Conservation (phyloP, 1,140 invertebrate genomes). For the Heterodera schachtii region DNA sequence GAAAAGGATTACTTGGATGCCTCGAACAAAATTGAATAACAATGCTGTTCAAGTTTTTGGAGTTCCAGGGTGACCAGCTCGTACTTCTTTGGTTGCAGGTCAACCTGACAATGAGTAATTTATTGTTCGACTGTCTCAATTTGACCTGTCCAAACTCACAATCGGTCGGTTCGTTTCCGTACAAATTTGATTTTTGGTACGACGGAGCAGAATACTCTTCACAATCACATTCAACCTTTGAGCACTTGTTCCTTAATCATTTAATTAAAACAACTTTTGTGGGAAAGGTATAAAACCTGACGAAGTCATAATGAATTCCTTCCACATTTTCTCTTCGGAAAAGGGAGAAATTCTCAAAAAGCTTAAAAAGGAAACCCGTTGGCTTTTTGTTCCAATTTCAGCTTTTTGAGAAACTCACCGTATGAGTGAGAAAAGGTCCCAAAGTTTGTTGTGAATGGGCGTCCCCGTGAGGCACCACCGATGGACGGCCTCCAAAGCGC, state of each 20-base stretch:
- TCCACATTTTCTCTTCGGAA: slow-evolving; percentile 70
- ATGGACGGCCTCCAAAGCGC: slow-evolving; percentile 71
- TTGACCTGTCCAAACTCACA: slow-evolving; percentile 26
- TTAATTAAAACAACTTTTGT: slow-evolving; percentile 21
- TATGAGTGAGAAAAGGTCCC: slow-evolving; percentile 83
- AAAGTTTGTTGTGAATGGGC: slow-evolving; percentile 88
- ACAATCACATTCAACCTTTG: slow-evolving; percentile 57
- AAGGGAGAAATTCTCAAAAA: slow-evolving; percentile 73
- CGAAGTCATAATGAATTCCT: slow-evolving; percentile 59
- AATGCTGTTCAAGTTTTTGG: slow-evolving; percentile 42
- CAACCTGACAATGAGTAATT: slow-evolving; percentile 21
- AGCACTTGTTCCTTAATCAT: slow-evolving; percentile 13
- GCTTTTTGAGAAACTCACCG: slow-evolving; percentile 65
- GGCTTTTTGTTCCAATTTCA: background rate
- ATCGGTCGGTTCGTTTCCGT: slow-evolving; percentile 51
- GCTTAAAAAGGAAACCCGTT: slow-evolving; percentile 40
- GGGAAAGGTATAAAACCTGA: slow-evolving; percentile 25
- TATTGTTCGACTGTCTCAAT: background rate
- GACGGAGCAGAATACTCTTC: slow-evolving; percentile 57
- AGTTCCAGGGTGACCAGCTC: slow-evolving; percentile 49
- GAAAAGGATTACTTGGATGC: slow-evolving; percentile 48
- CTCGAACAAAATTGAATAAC: slow-evolving; percentile 53
- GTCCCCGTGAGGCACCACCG: slow-evolving; percentile 89
- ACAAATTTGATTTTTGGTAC: slow-evolving; percentile 58
- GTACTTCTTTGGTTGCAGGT: slow-evolving; percentile 40